A percentile compares a stretch with the other conserved stretches of the same genome.
Evolutionary conservation across 2,797 vertebrate species (phyloP).

Genomic region (Hephaestus fuliginosus): DNA sequence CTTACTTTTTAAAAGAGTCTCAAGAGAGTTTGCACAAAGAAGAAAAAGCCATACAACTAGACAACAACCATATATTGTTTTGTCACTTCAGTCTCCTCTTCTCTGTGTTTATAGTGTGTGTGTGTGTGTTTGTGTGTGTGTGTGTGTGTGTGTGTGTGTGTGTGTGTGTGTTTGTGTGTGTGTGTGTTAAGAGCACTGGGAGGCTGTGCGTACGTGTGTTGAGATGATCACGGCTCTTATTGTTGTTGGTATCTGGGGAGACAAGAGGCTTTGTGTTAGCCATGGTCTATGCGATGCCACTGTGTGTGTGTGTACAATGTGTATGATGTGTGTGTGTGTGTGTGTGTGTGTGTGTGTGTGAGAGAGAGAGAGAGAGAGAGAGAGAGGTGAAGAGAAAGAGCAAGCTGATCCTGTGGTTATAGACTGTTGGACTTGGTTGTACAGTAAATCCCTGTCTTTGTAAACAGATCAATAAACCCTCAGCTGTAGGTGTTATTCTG

Average conservation of each 20-base stretch:
- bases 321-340: conserved; percentile 38
- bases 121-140: conserved; percentile 25
- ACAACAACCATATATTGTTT: conserved; percentile 36
- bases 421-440: conserved; percentile 80
- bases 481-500: conserved; percentile 64
- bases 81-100: conserved; percentile 38
- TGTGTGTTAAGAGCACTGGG: conserved; percentile 38
- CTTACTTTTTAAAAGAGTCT: background rate
- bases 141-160: conserved; percentile 20
- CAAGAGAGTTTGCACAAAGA: conserved; percentile 6
- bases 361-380: conserved; percentile 29
- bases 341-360: conserved; percentile 42
- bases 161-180: conserved; percentile 19
- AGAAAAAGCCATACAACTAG: background rate
- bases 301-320: conserved; percentile 23
- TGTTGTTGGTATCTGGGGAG: conserved; percentile 76
- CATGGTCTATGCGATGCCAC: conserved; percentile 55
- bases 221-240: conserved; percentile 79
- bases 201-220: conserved; percentile 33
- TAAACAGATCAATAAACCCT: conserved; percentile 85
- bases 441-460: conserved; percentile 84
- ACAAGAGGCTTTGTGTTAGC: conserved; percentile 77
- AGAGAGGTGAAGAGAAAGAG: conserved; percentile 67
- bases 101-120: conserved; percentile 22
- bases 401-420: conserved; percentile 78